Conservation (phyloP, 2,888 invertebrate species). For the Drosophila tripunctata region DNA sequence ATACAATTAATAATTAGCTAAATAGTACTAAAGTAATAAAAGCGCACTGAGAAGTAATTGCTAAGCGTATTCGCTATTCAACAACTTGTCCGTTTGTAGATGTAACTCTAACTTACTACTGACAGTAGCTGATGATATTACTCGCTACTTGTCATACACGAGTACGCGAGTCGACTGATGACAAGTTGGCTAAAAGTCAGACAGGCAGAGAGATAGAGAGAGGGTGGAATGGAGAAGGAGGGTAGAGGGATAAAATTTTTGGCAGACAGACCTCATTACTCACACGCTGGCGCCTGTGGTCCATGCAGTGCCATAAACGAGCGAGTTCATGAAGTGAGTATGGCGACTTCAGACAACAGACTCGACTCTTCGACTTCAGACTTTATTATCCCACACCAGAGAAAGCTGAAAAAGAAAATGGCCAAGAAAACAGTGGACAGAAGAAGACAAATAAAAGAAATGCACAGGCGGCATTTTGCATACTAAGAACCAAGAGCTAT, state of each 20-base stretch:
- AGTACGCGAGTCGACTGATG: constrained; percentile 23
- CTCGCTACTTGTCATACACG: constrained; percentile 31
- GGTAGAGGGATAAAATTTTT: constrained; percentile 4
- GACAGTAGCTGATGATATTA: constrained; percentile 26
- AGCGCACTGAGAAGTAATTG: neutral
- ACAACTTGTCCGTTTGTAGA: constrained; percentile 3
- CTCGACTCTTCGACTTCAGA: constrained; percentile 16
- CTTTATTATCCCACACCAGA: constrained; percentile 59
- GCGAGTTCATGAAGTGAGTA: neutral
- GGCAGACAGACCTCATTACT: constrained; percentile 48
- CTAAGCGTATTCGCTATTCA: constrained; percentile 4
- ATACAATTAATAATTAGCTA: too few species aligned
- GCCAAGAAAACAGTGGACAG: constrained; percentile 39
- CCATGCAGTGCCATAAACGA: constrained; percentile 28
- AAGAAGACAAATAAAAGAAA: constrained; percentile 12
- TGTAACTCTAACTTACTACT: constrained; percentile 4
- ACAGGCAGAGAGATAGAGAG: neutral
- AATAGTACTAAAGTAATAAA: neutral
- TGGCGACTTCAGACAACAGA: constrained; percentile 6
- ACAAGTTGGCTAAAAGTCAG: constrained; percentile 7
- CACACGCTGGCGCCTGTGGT: constrained; percentile 53
- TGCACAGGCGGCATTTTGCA: constrained; percentile 69
- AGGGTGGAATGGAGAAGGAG: neutral
- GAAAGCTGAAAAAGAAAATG: constrained; percentile 42
- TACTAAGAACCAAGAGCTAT: constrained; percentile 56